Evolutionary conservation across 2,888 invertebrate genomes (phyloP), one percentile per base, ranked within the genome.

Genomic region (Leptopilina myrica): DNA sequence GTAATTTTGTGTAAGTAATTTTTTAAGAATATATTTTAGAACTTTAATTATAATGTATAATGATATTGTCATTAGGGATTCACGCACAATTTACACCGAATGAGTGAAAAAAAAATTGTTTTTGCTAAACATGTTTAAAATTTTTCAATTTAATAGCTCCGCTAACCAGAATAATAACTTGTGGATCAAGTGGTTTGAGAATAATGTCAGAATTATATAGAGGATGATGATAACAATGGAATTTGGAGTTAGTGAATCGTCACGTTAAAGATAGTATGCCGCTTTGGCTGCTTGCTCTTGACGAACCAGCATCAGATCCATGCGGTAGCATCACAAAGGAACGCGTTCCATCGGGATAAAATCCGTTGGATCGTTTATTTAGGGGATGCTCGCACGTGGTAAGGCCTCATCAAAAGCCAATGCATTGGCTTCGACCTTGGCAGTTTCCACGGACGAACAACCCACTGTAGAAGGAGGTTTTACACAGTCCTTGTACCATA

Each of bases 301-400:
- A 89, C 85, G 88, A 89, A 84, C 86, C 88, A 83, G 86, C 87
- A 85, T 88, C 88, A 82, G 84, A 88, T 83, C 86, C 85, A 86
- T 88, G 89, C 84, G 84, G 84, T 84, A 85, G 78, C 84, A 78
- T 76, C 49, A 76, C 81, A 73, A 76, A 82, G 79, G 80, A 73
- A 79, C 79, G 81, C 82, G 82, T 82, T 81, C 81, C 81, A 82
- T 84, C 82, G 81, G 80, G 86, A 86, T 86, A 85, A 65, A 80
- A 77, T 49, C 59, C 56, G 67, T 67, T 49, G 73, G 73, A 73
- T 83, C 83, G 84, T 85, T 84, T 33, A 33, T 33, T 84, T 84
- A 86, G 87, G 87, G 86, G 82, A 89, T 89, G 89, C 88, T 85
- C 83, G 86, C 86, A 83, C 85, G 85, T 86, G 86, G 85, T 84